Evolutionary conservation across 2,888 invertebrate species (phyloP), one percentile per base, ranked within the genome.

Genomic region (Cremastinae sp.): DNA sequence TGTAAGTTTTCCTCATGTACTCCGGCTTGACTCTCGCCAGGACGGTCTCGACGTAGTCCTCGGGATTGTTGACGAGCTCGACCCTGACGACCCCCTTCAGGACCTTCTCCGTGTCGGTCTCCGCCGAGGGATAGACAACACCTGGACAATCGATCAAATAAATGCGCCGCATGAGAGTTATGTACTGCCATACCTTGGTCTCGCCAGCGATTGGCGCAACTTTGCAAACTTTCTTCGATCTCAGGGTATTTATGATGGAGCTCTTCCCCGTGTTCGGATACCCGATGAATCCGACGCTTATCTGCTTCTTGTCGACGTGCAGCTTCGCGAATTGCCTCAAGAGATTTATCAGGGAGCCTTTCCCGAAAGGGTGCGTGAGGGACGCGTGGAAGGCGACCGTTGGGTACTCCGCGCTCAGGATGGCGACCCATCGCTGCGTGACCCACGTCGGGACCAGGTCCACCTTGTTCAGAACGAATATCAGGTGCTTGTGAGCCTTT

Each of bases 231-330:
- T 99, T 98, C 86, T 98, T 98, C 8, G 96, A 95, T 68, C 97
- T 93, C 69, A 99, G 91, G 0, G 99, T 97, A 90, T 99, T 99
- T 79, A 99, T 99, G 4, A 99, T 94, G 0, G 99, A 99, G 78
- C 98, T 98, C 90, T 99, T 99, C 0, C 99, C 99, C 2, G 97
- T 97, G 91, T 99, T 99, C 1, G 99, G 99, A 90, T 99, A 99
- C 0, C 99, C 99, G 88, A 99, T 98, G 82, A 99, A 96, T 0
- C 99, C 99, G 58, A 99, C 97, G 88, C 98, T 98, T 75, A 99
- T 99, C 91, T 99, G 99, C 86, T 98, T 98, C 87, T 98, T 98
- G 88, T 99, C 99, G 74, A 95, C 92, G 86, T 99, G 99, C 10
- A 99, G 91, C 90, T 98, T 98, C 0, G 94, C 96, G 91, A 99